These are phyloP conservation scores for Calosoma granatense DNA, from an alignment of 1,140 invertebrate species.

Conservation along the genomic window DNA sequence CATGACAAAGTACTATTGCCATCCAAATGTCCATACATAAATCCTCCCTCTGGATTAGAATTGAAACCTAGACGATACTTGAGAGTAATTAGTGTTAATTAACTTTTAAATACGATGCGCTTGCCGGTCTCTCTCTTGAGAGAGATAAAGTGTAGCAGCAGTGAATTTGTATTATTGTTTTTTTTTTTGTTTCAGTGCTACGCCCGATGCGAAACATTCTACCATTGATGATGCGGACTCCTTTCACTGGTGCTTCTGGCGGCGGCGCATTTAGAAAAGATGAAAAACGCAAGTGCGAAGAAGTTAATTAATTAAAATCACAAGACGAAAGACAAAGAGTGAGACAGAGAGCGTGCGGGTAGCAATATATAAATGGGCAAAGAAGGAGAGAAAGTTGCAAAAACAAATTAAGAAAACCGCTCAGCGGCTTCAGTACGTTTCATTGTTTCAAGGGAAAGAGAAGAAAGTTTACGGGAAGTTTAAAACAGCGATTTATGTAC, in stretches of 20 bases:
- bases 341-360: no score
- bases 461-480: not conserved
- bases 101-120: not conserved
- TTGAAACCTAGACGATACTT: not conserved
- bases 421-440: not conserved
- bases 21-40: no score
- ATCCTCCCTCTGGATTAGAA: no score
- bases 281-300: slow-evolving; percentile 5
- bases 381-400: not conserved
- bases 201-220: not conserved
- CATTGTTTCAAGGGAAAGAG: not conserved
- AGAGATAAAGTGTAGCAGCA: no score
- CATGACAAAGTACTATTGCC: no score
- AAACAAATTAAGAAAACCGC: slow-evolving; percentile 3
- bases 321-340: no score
- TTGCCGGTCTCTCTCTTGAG: no score
- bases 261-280: not conserved
- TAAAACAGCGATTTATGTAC: not conserved
- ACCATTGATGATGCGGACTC: not conserved
- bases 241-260: not conserved
- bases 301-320: slow-evolving; percentile 9
- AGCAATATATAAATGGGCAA: not conserved
- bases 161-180: not conserved
- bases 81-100: not conserved
- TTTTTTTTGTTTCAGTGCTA: not conserved